These are phyloP conservation scores for Dryococelus australis DNA, from an alignment of 2,888 invertebrate species.

Conservation along the genomic window DNA sequence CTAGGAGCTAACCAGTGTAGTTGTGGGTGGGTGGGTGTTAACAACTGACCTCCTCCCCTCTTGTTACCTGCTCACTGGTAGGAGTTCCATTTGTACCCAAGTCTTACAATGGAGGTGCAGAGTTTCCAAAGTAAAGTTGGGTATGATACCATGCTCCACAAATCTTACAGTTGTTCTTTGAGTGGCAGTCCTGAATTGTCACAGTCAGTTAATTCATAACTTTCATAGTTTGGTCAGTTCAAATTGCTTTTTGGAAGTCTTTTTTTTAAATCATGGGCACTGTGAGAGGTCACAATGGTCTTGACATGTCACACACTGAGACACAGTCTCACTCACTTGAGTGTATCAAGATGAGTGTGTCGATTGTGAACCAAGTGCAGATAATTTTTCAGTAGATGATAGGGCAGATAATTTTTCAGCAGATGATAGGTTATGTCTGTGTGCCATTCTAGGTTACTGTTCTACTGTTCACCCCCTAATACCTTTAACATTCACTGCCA, in stretches of 20 bases:
- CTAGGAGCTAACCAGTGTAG: neutral
- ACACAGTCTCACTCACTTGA: no score
- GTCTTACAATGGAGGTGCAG: neutral
- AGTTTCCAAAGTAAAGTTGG: neutral
- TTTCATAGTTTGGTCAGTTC: no score
- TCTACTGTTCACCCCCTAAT: neutral
- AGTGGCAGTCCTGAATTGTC: neutral
- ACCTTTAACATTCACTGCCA: neutral
- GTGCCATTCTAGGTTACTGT: neutral
- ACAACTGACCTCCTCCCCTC: neutral
- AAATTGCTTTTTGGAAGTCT: no score
- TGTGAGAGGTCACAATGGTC: no score
- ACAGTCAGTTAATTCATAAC: neutral
- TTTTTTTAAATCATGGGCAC: neutral
- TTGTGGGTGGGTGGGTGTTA: neutral
- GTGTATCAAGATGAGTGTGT: no score
- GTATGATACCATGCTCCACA: neutral
- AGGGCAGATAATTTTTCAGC: no score
- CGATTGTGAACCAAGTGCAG: no score
- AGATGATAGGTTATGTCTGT: neutral
- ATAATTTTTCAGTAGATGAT: neutral
- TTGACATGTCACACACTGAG: no score
- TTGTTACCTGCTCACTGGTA: neutral
- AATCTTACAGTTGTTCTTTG: neutral
- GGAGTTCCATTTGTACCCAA: neutral